Evolutionary conservation across 2,797 vertebrate species (phyloP), one percentile per base, ranked within the genome.

Genomic region (Sebastes paucispinis): DNA sequence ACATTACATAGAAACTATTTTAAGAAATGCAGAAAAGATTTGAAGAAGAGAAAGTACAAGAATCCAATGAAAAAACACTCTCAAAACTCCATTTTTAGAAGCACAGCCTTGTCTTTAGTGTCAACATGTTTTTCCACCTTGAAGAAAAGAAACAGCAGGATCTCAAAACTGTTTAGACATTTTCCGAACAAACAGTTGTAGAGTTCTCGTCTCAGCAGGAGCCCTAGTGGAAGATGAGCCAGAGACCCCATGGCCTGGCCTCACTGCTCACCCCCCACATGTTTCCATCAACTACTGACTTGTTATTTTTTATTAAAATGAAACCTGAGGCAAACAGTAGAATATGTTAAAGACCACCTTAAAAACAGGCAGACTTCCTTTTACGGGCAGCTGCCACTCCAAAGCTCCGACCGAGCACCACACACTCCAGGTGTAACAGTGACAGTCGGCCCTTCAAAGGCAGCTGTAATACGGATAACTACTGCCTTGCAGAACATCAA

Each of bases 371-470:
- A 75, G 81, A 77, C 89, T 73, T 87, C 84, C 75, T 91, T 91
- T 89, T 86, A 87, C 4, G 58, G 85, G 81, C 80, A 79, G 85
- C 88, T 84, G 84, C 80, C 87, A 76, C 81, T 78, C 82, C 65
- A 82, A 67, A 82, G 29, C 84, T 69, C 62, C 14, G 18, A 57
- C 68, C 75, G 10, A 77, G 80, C 72, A 7, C 81, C 65, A 55
- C 58, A 31, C 73, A 14, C 82, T 81, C 87, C 91, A 92, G 93
- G 91, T 92, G 93, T 85, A 88, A 54, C 88, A 69, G 87, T 92
- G 89, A 69, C 90, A 87, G 80, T 90, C 85, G 63, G 83, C 25
- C 78, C 89, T 92, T 92, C 91, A 93, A 93, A 93, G 88, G 76
- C 75, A 79, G 81, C 78, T 65, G 74, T 88, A 91, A 89, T 84